Base-by-base conservation (phyloP, 2,113 vertebrate genomes). In the Ancistrus triradiatus region DNA sequence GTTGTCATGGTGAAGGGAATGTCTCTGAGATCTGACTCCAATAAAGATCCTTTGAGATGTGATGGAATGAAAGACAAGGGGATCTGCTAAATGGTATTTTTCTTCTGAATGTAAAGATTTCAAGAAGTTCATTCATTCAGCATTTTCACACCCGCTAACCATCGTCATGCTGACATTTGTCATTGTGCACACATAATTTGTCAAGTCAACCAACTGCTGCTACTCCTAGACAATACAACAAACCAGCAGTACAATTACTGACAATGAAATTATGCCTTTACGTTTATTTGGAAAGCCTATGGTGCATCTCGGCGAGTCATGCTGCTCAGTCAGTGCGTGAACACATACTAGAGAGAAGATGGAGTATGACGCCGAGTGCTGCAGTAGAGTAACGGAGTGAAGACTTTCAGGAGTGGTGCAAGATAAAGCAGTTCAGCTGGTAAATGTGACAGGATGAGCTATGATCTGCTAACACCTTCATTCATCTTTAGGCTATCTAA, bases 401-500 rank as follows among this genome's bases (percentile, higher is more conserved):
- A 79, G 75, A 81, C 43, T 76, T 77, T 72, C 74, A 83, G 82
- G 83, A 85, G 61, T 62, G 67, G 40, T 71, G 56, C 28, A 51
- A 49, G 80, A 85, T 78, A 78, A 80, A 81, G 81, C 82, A 83
- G 81, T 78, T 78, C 63, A 56, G 22, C 78, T 74, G 73, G 79
- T 79, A 77, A 69, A 72, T 74, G 75, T 86, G 87, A 86, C 85
- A 88, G 82, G 77, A 87, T 87, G 84, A 87, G 83, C 83, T 83
- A 87, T 85, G 80, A 77, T 79, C 77, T 68, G 62, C 69, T 47
- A 63, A 59, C 73, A 70, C 73, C 75, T 81, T 80, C 83, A 88
- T 87, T 87, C 84, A 85, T 88, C 87, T 86, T 85, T 77, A 83
- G 81, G 78, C 77, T 81, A 83, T 81, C 81, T 81, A 84, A 87